Base-by-base conservation (phyloP, 2,113 vertebrate genomes). In the Thomomys bottae region DNA sequence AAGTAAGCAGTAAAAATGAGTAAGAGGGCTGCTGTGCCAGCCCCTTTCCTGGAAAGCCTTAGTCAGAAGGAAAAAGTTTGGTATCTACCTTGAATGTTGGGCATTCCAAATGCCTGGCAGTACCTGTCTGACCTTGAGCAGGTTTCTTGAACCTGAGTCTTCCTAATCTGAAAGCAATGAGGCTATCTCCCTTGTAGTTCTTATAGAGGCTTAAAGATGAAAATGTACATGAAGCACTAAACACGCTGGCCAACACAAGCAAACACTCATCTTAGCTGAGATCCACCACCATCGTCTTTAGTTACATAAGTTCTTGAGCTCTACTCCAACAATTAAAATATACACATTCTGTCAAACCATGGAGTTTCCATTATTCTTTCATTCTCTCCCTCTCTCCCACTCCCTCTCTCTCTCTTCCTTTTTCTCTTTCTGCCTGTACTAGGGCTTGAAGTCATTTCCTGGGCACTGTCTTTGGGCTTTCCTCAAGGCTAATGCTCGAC, bases 331-430 rank as follows among this genome's bases (percentile, higher is more conserved):
- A 88, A 67, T 34, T 28, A 89, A 91, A 95, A 79, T 32, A 79
- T 8, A 85, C 15, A 79, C 42, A 40, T n/a, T 66, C 42, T 89
- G 72, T 85, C 42, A 92, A 90, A 57, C 24, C 42, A 92, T 2
- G 61, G 45, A 64, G 40, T 87, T 95, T 89, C 84, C 87, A 95
- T 49, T 84, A 89, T 90, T 90, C 91, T 85, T 61, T n/a, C n/a
- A n/a, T n/a, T n/a, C n/a, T n/a, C n/a, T n/a, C n/a, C n/a, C n/a
- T n/a, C n/a, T n/a, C n/a, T n/a, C n/a, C n/a, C n/a, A n/a, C n/a
- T n/a, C n/a, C n/a, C n/a, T n/a, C n/a, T n/a, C n/a, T n/a, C n/a
- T n/a, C n/a, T n/a, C n/a, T n/a, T n/a, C n/a, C n/a, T n/a, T n/a
- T n/a, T n/a, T n/a, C n/a, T n/a, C n/a, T n/a, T n/a, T n/a, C n/a